Evolutionary conservation across 2,797 vertebrate species (phyloP), one percentile per base, ranked within the genome.

Genomic region (Notolepis coatsorum): DNA sequence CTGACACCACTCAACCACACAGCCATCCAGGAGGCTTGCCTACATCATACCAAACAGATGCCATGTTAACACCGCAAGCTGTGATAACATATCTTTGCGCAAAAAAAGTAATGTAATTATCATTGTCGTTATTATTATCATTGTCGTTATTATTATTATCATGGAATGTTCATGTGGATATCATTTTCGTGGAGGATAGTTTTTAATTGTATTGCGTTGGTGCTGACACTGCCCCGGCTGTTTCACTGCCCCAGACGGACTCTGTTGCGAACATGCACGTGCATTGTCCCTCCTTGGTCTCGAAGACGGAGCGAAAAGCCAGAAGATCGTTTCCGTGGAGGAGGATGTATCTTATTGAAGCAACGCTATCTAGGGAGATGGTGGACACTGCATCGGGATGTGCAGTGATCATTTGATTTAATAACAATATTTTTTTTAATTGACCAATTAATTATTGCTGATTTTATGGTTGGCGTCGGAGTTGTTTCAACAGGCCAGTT

Each of bases 401-500:
- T 65, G 57, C 54, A 63, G 30, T 53, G 28, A 12, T 53, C n/a
- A 51, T 50, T 56, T 67, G 3, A 68, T 68, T 58, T 54, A 47
- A n/a, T n/a, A 4, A 7, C 7, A 31, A 31, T 47, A 7, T 31
- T 50, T 48, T 49, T 63, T 51, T 31, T 1, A 28, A 45, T 64
- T 49, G 31, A 63, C 25, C 12, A 7, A 45, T 31, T 50, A 23
- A 4, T 56, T 6, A 59, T 65, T 27, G 39, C n/a, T 57, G 3
- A 25, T 5, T 65, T 5, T 39, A 13, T 12, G 38, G 30, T 73
- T 28, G 21, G 27, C 17, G 21, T 13, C 53, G 17, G 13, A 27
- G 33, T 41, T 35, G 24, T 61, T 61, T 50, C 54, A 75, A 67
- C 25, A 37, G 61, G 55, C 68, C 73, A 79, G 61, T 82, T 35